phyloP scores from a whole-genome alignment of 2,113 vertebrate species.

The Melierax canorus region DNA sequence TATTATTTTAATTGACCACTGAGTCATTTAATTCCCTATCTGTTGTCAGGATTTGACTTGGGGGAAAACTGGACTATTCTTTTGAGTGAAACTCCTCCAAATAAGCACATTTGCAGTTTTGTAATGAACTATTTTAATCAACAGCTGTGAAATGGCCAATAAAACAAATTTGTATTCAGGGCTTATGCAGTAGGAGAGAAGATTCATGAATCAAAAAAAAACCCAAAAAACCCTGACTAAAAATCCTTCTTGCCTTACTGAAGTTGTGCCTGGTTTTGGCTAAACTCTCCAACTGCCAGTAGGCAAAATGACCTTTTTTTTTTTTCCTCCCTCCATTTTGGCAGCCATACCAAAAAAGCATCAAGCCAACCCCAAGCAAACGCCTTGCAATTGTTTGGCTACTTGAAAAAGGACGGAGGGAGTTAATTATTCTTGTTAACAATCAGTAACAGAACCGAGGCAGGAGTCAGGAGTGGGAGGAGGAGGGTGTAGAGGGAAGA shows the following conservation, averaged over 20 bases:
- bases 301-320: neutral
- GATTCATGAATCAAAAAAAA: neutral
- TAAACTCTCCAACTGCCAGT: neutral
- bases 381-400: neutral
- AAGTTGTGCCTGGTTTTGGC: neutral
- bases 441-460: neutral
- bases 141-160: slow-evolving; percentile 51
- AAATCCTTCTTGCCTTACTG: neutral
- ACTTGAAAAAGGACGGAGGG: neutral
- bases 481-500: neutral
- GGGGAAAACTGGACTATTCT: neutral
- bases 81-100: neutral
- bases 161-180: slow-evolving; percentile 23
- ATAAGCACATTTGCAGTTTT: slow-evolving; percentile 28
- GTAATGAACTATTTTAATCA: slow-evolving; percentile 53
- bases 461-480: neutral
- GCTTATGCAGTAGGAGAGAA: neutral
- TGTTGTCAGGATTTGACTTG: neutral
- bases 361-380: neutral
- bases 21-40: neutral
- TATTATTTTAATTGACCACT: slow-evolving; percentile 11
- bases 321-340: neutral
- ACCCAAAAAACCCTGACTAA: neutral
- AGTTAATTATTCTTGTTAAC: neutral
- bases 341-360: neutral